Percentiles rank a stretch among this genome's conserved stretches.
These are phyloP conservation scores for Pseudomyrmex pallidus DNA, from an alignment of 1,140 invertebrate species.

Conservation along the genomic window DNA sequence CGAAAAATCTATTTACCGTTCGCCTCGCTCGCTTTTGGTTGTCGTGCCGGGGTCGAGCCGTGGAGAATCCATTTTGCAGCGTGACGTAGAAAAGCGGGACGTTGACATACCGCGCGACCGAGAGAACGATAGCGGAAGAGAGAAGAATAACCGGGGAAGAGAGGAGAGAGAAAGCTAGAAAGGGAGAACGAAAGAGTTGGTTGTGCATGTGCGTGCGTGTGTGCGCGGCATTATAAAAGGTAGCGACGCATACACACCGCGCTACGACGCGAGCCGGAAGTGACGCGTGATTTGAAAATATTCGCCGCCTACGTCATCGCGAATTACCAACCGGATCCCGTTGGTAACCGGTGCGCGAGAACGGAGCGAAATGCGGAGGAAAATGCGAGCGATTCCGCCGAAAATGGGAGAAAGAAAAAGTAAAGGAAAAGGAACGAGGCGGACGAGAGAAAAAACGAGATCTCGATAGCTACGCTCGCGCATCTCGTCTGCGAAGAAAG, in stretches of 20 bases:
- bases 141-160: conserved; percentile 23
- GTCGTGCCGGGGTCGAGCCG: conserved; percentile 48
- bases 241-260: conserved; percentile 4
- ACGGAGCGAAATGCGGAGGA: background rate
- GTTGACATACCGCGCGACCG: conserved; percentile 45
- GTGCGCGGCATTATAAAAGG: conserved; percentile 35
- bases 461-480: background rate
- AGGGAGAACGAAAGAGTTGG: background rate
- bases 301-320: conserved; percentile 38
- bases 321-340: conserved; percentile 34
- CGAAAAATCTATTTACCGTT: conserved; percentile 57
- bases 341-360: background rate
- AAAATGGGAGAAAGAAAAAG: background rate
- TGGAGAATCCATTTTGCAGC: conserved; percentile 56
- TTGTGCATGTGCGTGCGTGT: background rate
- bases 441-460: conserved; percentile 9
- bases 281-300: conserved; percentile 61
- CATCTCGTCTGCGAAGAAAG: conserved; percentile 2
- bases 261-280: conserved; percentile 12
- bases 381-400: too few relatives aligned
- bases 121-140: conserved; percentile 24
- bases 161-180: background rate
- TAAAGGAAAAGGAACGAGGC: background rate
- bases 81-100: conserved; percentile 49
- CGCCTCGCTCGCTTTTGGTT: conserved; percentile 46